Evolutionary conservation across 2,888 invertebrate genomes (phyloP).

Genomic region (Cantharis lateralis): DNA sequence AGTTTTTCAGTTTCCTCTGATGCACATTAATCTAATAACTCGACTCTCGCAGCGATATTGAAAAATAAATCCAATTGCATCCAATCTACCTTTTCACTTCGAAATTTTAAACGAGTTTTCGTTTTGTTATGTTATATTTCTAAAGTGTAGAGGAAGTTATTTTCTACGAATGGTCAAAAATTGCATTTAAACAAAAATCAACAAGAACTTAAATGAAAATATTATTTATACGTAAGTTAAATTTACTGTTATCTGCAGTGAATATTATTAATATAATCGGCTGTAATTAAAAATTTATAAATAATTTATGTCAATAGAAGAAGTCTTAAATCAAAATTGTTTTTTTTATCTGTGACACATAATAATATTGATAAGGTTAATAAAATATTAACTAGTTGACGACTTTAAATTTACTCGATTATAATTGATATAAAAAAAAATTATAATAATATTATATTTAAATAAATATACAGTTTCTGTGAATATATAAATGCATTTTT

Average conservation of each 20-base stretch:
- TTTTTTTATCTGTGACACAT: background rate
- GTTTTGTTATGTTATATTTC: constrained; percentile 2
- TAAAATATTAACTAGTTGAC: background rate
- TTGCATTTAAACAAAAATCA: background rate
- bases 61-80: constrained; percentile 26
- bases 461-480: no score
- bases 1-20: constrained; percentile 23
- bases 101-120: constrained; percentile 16
- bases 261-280: background rate
- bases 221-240: background rate
- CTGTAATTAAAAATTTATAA: background rate
- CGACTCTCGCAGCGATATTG: constrained; percentile 18
- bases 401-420: background rate
- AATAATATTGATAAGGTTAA: background rate
- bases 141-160: background rate
- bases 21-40: constrained; percentile 22
- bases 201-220: background rate
- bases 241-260: background rate
- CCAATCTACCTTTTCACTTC: constrained; percentile 15
- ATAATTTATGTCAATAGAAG: background rate
- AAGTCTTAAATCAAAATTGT: background rate
- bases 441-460: background rate
- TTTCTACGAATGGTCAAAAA: background rate
- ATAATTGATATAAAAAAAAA: background rate
- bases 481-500: no score